phyloP scores from a whole-genome alignment of 2,113 vertebrate species.

The Alosa alosa region DNA sequence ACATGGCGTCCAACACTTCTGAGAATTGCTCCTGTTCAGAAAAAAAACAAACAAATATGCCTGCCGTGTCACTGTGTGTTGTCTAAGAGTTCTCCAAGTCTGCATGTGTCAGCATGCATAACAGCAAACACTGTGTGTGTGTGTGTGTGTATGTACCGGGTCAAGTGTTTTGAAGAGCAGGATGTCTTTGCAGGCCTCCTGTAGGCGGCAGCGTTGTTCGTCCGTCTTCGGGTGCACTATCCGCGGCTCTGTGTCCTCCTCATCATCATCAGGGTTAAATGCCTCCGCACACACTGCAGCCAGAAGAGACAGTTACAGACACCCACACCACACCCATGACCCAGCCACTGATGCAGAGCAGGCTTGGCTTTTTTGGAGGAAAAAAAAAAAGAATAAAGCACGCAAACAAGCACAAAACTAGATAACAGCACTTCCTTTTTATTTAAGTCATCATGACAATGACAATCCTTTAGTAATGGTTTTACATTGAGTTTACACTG shows the following conservation, averaged over 20 bases:
- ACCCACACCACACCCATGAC: not conserved
- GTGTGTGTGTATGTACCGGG: constrained; percentile 74
- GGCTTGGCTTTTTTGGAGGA: no score
- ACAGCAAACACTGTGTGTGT: not conserved
- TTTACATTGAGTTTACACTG: no score
- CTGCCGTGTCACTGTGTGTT: not conserved
- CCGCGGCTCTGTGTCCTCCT: constrained; percentile 93
- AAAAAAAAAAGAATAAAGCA: not conserved
- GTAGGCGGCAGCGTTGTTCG: constrained; percentile 91
- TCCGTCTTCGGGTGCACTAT: constrained; percentile 97
- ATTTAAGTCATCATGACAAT: no score
- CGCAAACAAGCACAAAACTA: not conserved
- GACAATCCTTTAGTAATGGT: no score
- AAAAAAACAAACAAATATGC: constrained; percentile 15
- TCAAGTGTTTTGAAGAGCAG: constrained; percentile 97
- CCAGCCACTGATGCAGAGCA: no score
- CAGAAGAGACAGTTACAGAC: constrained; percentile 36
- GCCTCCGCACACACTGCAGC: constrained; percentile 90
- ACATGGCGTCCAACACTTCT: constrained; percentile 97
- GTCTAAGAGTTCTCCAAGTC: not conserved
- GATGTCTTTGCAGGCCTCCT: constrained; percentile 96
- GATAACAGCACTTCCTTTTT: not conserved
- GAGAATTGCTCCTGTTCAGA: constrained; percentile 89
- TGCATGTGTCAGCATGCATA: not conserved
- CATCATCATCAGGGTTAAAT: constrained; percentile 96